These are phyloP conservation scores for Phoebastria nigripes DNA, from an alignment of 2,797 vertebrate species.

Conservation along the genomic window DNA sequence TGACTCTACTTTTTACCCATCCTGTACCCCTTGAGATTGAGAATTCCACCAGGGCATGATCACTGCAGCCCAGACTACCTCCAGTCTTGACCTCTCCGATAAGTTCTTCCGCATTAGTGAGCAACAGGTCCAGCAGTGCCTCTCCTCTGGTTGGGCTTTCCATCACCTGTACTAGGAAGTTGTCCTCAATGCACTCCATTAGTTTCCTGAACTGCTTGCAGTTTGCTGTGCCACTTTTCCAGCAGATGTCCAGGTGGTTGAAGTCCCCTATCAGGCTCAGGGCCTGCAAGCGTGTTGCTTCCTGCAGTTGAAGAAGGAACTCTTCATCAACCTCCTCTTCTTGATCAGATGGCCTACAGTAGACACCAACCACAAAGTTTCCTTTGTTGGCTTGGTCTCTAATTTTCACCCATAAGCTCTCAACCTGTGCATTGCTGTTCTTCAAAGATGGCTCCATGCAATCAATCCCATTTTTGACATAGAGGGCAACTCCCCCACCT, in stretches of 20 bases:
- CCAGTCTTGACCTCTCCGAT: rapidly evolving
- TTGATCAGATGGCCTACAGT: rapidly evolving
- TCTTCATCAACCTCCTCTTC: neutral
- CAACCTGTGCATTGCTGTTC: neutral
- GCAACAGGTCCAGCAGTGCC: neutral
- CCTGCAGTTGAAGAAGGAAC: neutral
- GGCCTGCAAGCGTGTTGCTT: neutral
- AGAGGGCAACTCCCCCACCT: neutral
- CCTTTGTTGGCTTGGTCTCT: neutral
- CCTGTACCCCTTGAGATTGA: neutral
- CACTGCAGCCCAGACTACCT: neutral
- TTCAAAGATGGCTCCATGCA: neutral
- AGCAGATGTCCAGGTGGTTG: rapidly evolving
- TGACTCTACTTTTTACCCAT: neutral
- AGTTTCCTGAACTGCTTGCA: neutral
- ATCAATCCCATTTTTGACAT: neutral
- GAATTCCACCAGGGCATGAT: neutral
- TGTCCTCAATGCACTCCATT: neutral
- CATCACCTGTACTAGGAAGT: neutral
- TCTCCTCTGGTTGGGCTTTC: neutral
- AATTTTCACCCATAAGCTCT: neutral
- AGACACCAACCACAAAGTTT: neutral
- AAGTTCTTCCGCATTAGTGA: neutral
- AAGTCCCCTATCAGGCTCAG: neutral
- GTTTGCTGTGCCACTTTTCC: neutral